A percentile compares a stretch with the other conserved stretches of the same genome.
Evolutionary conservation across 2,113 vertebrate genomes (phyloP).

Genomic region (Gavialis gangeticus): DNA sequence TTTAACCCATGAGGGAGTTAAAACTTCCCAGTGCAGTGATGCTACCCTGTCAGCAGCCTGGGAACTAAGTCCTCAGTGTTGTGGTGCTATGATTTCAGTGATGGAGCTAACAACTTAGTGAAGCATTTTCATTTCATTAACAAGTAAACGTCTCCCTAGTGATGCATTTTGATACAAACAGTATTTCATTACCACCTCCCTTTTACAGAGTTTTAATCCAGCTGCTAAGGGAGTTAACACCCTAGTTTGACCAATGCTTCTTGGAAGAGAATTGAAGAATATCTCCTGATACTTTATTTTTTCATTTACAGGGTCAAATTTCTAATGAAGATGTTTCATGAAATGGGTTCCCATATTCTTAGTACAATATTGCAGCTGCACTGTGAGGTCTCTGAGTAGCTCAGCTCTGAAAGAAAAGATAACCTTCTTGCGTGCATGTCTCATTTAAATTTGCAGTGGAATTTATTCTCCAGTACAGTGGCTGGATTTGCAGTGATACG

Average conservation of each 20-base stretch:
- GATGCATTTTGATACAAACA: slow-evolving; percentile 36
- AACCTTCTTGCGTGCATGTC: background rate
- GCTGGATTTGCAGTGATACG: background rate
- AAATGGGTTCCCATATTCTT: background rate
- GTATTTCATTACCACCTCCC: slow-evolving; percentile 39
- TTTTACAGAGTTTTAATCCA: background rate
- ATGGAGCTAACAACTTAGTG: slow-evolving; percentile 32
- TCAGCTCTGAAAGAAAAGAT: background rate
- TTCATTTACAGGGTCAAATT: slow-evolving; percentile 14
- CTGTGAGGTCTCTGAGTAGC: background rate
- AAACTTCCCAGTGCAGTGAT: background rate
- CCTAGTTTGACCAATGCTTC: slow-evolving; percentile 21
- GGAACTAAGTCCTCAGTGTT: slow-evolving; percentile 9
- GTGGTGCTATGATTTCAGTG: background rate
- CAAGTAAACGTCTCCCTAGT: slow-evolving; percentile 56
- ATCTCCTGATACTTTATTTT: slow-evolving; percentile 20
- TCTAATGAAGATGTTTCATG: background rate
- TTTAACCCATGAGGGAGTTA: slow-evolving; percentile 29
- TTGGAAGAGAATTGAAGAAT: slow-evolving; percentile 22
- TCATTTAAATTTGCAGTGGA: background rate
- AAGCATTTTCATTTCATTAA: slow-evolving; percentile 59
- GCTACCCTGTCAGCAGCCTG: slow-evolving; percentile 21
- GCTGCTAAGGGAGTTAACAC: slow-evolving; percentile 38
- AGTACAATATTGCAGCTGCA: background rate
- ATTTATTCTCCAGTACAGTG: background rate